These are phyloP conservation scores for Oryzias woworae DNA, from an alignment of 2,113 vertebrate genomes.

Conservation along the genomic window DNA sequence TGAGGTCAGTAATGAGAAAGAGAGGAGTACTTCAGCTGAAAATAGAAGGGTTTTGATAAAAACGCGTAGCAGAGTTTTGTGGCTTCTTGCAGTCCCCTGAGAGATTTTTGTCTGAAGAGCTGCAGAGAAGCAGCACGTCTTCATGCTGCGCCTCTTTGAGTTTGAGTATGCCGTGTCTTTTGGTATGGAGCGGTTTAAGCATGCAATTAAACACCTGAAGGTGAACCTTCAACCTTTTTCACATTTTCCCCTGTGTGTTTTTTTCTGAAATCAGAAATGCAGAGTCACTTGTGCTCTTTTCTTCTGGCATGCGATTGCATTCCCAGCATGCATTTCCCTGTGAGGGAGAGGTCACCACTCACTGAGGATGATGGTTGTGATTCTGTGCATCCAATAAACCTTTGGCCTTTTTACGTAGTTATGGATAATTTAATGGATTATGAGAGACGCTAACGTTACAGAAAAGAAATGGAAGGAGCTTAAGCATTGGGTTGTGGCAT, in stretches of 20 bases:
- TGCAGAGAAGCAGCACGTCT: slow-evolving; percentile 28
- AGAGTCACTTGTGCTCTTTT: slow-evolving; percentile 54
- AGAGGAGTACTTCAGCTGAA: slow-evolving; percentile 53
- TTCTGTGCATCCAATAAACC: slow-evolving; percentile 30
- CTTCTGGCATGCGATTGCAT: slow-evolving; percentile 38
- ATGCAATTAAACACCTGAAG: slow-evolving; percentile 28
- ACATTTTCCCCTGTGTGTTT: slow-evolving; percentile 3
- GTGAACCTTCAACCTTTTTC: slow-evolving; percentile 45
- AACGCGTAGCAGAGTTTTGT: slow-evolving; percentile 22
- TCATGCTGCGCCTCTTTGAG: slow-evolving; percentile 17
- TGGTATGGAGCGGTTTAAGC: slow-evolving; percentile 49
- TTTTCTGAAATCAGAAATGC: slow-evolving; percentile 59
- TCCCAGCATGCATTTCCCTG: slow-evolving; percentile 53
- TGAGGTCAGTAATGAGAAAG: slow-evolving; percentile 64
- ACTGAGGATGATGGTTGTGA: slow-evolving; percentile 12
- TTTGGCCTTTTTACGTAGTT: slow-evolving; percentile 51
- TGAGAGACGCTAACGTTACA: slow-evolving; percentile 12
- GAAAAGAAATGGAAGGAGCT: not conserved
- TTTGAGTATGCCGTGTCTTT: slow-evolving; percentile 42
- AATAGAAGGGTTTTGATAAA: slow-evolving; percentile 47
- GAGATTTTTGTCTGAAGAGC: slow-evolving; percentile 34
- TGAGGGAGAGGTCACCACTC: slow-evolving; percentile 48
- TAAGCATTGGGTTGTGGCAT: not conserved
- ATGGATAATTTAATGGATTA: slow-evolving; percentile 22
- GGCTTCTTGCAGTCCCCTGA: slow-evolving; percentile 23